phyloP scores from a whole-genome alignment of 2,888 invertebrate genomes.

The Tachina lurida region DNA sequence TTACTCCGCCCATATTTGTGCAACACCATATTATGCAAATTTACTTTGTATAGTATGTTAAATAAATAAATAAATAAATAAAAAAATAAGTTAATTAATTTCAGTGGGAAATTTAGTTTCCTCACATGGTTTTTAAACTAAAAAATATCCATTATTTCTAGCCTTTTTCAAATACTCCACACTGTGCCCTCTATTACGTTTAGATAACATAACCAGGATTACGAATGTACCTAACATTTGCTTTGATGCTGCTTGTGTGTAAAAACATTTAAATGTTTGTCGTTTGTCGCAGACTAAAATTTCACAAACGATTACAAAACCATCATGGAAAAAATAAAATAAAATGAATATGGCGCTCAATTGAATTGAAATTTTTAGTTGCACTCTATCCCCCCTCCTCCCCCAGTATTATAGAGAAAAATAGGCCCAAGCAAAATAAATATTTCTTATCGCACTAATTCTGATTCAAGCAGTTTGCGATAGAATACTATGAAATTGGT shows the following conservation, averaged over 20 bases:
- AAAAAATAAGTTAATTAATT: too few species aligned
- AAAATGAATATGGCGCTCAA: conserved; percentile 44
- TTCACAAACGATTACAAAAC: conserved; percentile 34
- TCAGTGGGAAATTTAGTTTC: not conserved
- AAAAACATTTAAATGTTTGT: conserved; percentile 31
- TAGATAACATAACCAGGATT: not conserved
- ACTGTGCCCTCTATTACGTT: not conserved
- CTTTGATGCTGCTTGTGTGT: not conserved
- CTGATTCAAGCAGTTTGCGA: not conserved
- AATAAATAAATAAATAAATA: too few species aligned
- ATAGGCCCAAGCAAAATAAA: not conserved
- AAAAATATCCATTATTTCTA: not conserved
- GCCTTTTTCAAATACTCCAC: not conserved
- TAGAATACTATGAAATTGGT: not conserved
- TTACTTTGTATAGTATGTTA: too few species aligned
- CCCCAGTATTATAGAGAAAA: conserved; percentile 37
- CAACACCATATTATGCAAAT: too few species aligned
- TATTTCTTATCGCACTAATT: not conserved
- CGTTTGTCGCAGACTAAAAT: conserved; percentile 21
- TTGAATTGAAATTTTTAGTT: conserved; percentile 63
- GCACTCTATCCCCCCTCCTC: conserved; percentile 32
- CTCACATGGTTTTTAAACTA: not conserved
- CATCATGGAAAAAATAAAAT: conserved; percentile 4
- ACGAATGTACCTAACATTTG: not conserved
- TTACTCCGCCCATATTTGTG: too few species aligned